A percentile compares a stretch with the other conserved stretches of the same genome.
These are phyloP conservation scores for Alfaro cultratus DNA, from an alignment of 2,797 vertebrate species.

Conservation along the genomic window DNA sequence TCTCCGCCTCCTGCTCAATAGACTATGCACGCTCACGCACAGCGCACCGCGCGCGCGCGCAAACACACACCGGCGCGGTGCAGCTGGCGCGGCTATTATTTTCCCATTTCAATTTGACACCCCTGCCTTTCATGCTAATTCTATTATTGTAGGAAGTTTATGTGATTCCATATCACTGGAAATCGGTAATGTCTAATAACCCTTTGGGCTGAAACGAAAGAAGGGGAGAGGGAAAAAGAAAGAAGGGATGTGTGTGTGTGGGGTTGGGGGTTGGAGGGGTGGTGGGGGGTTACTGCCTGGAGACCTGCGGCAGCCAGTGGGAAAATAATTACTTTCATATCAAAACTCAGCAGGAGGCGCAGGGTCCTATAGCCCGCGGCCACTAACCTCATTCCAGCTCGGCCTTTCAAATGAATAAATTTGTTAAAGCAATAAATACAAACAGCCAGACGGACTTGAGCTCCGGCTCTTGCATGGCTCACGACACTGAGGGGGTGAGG, in stretches of 20 bases:
- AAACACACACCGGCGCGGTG: constrained; percentile 87
- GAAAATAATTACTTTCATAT: constrained; percentile 99
- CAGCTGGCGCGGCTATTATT: constrained; percentile 98
- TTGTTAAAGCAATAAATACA: constrained; percentile 97
- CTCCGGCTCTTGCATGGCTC: constrained; percentile 52
- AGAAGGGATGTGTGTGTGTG: no score
- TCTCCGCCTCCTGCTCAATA: constrained; percentile 62
- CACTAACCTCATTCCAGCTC: constrained; percentile 88
- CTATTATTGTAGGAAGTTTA: constrained; percentile 99
- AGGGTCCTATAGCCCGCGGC: constrained; percentile 92
- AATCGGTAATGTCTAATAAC: constrained; percentile 99
- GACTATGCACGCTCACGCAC: constrained; percentile 66
- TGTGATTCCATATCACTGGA: constrained; percentile 99
- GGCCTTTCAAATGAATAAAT: constrained; percentile 92
- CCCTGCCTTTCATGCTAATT: constrained; percentile 99
- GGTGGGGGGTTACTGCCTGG: constrained; percentile 75
- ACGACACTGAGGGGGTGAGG: constrained; percentile 66
- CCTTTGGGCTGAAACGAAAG: constrained; percentile 91
- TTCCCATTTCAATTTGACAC: constrained; percentile 99
- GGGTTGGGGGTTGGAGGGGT: constrained; percentile 27
- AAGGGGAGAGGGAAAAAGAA: constrained; percentile 53
- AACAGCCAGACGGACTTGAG: constrained; percentile 84
- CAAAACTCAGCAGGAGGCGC: constrained; percentile 99
- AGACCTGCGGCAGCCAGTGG: constrained; percentile 95
- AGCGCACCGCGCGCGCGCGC: constrained; percentile 14